These are phyloP conservation scores for Drosophila pruinosa DNA, from an alignment of 1,140 invertebrate genomes.

Conservation along the genomic window DNA sequence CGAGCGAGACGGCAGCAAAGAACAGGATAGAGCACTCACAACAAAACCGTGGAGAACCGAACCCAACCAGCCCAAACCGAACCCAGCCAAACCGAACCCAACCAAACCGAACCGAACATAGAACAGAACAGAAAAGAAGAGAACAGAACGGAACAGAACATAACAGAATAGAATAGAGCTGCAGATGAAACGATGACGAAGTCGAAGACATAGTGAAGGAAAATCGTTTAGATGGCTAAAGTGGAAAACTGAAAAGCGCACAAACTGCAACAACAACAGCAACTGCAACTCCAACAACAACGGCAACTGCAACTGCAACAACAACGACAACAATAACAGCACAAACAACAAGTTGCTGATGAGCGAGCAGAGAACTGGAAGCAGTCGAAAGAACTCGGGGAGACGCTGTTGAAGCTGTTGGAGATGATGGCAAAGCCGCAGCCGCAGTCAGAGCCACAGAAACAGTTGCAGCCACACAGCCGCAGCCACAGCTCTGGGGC, in stretches of 20 bases:
- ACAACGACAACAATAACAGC: conserved; percentile 19
- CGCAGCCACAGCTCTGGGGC: conserved; percentile 33
- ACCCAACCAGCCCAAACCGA: too few relatives aligned
- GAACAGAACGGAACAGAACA: background rate
- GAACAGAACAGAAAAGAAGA: background rate
- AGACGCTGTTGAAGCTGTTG: background rate
- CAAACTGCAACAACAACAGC: conserved; percentile 40
- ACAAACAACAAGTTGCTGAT: conserved; percentile 50
- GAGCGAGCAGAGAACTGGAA: conserved; percentile 46
- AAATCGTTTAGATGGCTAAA: conserved; percentile 46
- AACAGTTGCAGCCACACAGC: conserved; percentile 29
- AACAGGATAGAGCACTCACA: conserved; percentile 9
- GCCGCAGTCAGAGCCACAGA: conserved; percentile 7
- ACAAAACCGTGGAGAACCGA: background rate
- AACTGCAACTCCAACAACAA: background rate
- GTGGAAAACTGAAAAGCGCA: conserved; percentile 60
- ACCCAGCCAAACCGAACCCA: too few relatives aligned
- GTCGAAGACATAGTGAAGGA: conserved; percentile 20
- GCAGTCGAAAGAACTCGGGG: background rate
- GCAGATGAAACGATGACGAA: conserved; percentile 5
- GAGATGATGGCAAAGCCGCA: background rate
- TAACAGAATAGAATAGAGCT: background rate
- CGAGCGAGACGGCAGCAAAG: background rate
- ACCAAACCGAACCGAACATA: background rate
- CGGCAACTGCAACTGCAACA: conserved; percentile 27